phyloP scores from a whole-genome alignment of 2,113 vertebrate species.

The Oreochromis aureus region DNA sequence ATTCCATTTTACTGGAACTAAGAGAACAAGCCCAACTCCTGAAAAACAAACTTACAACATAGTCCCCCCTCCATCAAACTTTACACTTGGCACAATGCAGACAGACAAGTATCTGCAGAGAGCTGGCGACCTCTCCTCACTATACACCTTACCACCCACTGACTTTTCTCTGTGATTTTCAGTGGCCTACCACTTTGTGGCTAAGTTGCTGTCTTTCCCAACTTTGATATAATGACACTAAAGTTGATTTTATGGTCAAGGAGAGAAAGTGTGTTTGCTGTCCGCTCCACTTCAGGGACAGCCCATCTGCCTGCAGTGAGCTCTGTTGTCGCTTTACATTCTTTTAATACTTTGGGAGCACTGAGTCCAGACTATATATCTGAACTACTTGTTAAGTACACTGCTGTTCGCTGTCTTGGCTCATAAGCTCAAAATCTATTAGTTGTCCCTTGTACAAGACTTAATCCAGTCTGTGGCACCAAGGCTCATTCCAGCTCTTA shows the following conservation, averaged over 20 bases:
- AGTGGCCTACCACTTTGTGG: background rate
- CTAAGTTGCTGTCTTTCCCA: background rate
- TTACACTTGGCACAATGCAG: background rate
- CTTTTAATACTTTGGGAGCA: background rate
- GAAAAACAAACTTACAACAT: background rate
- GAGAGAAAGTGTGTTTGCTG: background rate
- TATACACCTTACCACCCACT: background rate
- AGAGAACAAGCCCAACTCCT: background rate
- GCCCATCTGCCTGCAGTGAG: background rate
- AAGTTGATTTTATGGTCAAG: background rate
- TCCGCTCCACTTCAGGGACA: background rate
- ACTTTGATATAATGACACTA: background rate
- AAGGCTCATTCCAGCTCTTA: background rate
- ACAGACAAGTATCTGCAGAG: background rate
- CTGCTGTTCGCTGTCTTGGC: background rate
- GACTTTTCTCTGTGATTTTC: background rate
- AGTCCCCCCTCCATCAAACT: background rate
- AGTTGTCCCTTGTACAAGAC: accelerated
- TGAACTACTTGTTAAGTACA: background rate
- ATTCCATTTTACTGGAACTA: background rate
- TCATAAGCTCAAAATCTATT: background rate
- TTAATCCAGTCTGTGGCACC: background rate
- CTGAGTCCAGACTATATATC: background rate
- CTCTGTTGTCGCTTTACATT: background rate
- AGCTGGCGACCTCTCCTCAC: background rate